These are phyloP conservation scores for Dicyrtomina minuta DNA, from an alignment of 2,888 invertebrate species.

Conservation along the genomic window DNA sequence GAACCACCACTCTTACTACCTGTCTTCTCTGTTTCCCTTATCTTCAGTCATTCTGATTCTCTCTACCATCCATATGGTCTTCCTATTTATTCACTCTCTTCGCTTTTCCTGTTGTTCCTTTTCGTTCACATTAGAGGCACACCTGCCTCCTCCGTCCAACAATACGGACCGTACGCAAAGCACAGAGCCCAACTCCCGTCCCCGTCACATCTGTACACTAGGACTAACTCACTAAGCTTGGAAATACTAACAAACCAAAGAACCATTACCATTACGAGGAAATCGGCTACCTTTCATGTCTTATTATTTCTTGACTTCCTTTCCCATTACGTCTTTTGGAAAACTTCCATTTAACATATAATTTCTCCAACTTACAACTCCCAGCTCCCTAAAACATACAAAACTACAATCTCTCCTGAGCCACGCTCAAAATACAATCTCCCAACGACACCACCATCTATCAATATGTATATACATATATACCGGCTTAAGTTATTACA, in stretches of 20 bases:
- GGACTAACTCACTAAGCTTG: slow-evolving; percentile 12
- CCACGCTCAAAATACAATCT: too few species aligned
- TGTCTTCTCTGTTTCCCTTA: slow-evolving; percentile 18
- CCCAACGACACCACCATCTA: too few species aligned
- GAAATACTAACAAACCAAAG: slow-evolving; percentile 21
- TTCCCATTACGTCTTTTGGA: not conserved
- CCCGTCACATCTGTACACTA: slow-evolving; percentile 17
- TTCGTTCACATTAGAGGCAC: not conserved
- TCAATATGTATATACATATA: too few species aligned
- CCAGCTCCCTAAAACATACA: too few species aligned
- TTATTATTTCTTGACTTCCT: slow-evolving; percentile 29
- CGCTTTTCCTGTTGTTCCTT: slow-evolving; percentile 14
- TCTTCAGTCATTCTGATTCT: slow-evolving; percentile 11
- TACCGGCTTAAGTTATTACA: too few species aligned
- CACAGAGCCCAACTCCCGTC: not conserved
- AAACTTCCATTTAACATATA: slow-evolving; percentile 11
- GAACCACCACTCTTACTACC: slow-evolving; percentile 17
- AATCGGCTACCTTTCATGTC: slow-evolving; percentile 29
- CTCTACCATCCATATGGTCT: slow-evolving; percentile 28
- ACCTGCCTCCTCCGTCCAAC: slow-evolving; percentile 27
- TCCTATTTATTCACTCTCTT: slow-evolving; percentile 17
- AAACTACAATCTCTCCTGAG: too few species aligned
- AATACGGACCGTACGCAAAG: not conserved
- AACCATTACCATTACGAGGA: slow-evolving; percentile 26
- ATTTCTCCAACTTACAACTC: not conserved